phyloP scores from a whole-genome alignment of 2,797 vertebrate species.

The Xiphophorus birchmanni region DNA sequence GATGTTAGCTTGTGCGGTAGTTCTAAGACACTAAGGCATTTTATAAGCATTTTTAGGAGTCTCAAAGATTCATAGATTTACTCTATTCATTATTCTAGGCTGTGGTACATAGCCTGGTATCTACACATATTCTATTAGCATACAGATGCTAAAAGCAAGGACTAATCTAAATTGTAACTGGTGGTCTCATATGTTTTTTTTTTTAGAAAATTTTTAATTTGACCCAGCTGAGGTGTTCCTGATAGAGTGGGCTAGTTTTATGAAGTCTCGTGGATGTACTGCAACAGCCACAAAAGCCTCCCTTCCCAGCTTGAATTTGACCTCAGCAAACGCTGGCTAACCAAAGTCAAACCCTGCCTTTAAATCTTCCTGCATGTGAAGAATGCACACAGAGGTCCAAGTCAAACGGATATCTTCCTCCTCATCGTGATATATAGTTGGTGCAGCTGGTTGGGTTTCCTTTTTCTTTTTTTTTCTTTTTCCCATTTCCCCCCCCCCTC shows the following conservation, averaged over 20 bases:
- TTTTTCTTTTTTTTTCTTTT: neutral
- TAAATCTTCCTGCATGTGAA: conserved; percentile 62
- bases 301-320: conserved; percentile 36
- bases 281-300: conserved; percentile 28
- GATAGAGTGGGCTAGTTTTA: conserved; percentile 23
- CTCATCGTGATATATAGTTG: conserved; percentile 29
- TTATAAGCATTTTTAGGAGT: too few relatives aligned
- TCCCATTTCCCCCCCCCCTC: too few relatives aligned
- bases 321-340: conserved; percentile 53
- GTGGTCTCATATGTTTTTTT: too few relatives aligned
- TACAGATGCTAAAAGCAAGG: neutral
- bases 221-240: conserved; percentile 4
- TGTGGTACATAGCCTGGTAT: too few relatives aligned
- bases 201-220: conserved; percentile 9
- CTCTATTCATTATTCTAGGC: too few relatives aligned
- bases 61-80: too few relatives aligned
- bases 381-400: conserved; percentile 65
- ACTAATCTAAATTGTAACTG: neutral
- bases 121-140: too few relatives aligned
- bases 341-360: conserved; percentile 58
- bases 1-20: too few relatives aligned
- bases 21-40: too few relatives aligned
- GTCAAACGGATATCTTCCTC: conserved; percentile 65
- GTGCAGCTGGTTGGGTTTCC: conserved; percentile 41
- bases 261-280: conserved; percentile 34